A percentile compares a stretch with the other conserved stretches of the same genome.
Evolutionary conservation across 2,888 invertebrate species (phyloP).

Genomic region (Cerastoderma edule): DNA sequence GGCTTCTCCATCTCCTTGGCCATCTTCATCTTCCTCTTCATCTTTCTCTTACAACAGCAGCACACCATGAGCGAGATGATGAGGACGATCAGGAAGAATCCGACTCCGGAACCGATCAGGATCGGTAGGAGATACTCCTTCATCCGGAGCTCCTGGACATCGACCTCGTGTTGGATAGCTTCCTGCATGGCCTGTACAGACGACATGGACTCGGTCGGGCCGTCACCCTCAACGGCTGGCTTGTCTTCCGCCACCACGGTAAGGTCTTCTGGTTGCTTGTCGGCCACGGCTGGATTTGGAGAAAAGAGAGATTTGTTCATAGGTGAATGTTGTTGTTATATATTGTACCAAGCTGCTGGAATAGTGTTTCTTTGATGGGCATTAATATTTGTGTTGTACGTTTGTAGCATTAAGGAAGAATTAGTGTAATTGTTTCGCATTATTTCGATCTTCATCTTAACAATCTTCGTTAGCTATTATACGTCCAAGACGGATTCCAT

Average conservation of each 20-base stretch:
- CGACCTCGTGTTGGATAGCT: constrained; percentile 53
- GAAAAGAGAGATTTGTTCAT: too few relatives aligned
- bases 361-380: too few relatives aligned
- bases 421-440: too few relatives aligned
- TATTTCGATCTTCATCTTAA: too few relatives aligned
- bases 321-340: too few relatives aligned
- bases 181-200: constrained; percentile 36
- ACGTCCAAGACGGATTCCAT: neutral
- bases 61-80: constrained; percentile 48
- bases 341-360: too few relatives aligned
- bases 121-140: constrained; percentile 52
- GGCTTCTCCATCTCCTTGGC: constrained; percentile 56
- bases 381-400: too few relatives aligned
- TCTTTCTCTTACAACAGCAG: constrained; percentile 56
- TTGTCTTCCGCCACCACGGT: neutral
- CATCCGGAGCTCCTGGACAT: constrained; percentile 57
- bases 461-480: too few relatives aligned
- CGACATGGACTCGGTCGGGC: constrained; percentile 9
- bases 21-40: constrained; percentile 56
- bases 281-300: constrained; percentile 7
- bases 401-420: too few relatives aligned
- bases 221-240: neutral
- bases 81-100: constrained; percentile 52
- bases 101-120: constrained; percentile 54
- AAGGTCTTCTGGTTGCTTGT: neutral